Conservation (phyloP, 1,140 invertebrate species). For the Diuraphis noxia region DNA sequence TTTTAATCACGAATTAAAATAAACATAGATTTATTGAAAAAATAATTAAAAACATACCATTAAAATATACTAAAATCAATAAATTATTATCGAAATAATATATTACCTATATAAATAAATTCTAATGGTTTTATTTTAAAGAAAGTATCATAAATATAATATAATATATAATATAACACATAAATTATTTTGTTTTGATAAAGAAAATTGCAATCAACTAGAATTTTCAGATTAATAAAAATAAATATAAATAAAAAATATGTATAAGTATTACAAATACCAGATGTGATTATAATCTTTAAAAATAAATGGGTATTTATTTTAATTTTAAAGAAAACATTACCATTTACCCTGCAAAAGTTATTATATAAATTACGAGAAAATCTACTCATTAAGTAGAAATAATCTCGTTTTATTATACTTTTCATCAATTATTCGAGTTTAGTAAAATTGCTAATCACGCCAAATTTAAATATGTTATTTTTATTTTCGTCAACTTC, state of each 20-base stretch:
- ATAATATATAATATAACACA: not conserved
- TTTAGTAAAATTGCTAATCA: not conserved
- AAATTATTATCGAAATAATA: not conserved
- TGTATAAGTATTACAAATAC: not conserved
- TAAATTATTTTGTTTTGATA: not conserved
- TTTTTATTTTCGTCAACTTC: no score
- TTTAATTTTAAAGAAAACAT: not conserved
- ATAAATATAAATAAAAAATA: no score
- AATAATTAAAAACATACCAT: not conserved
- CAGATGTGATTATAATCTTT: not conserved
- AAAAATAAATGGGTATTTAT: not conserved
- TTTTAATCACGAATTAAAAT: not conserved
- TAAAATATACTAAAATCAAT: not conserved
- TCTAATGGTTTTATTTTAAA: not conserved
- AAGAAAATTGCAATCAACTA: not conserved
- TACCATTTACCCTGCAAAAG: no score
- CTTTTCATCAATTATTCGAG: not conserved
- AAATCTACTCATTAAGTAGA: no score
- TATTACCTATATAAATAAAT: not conserved
- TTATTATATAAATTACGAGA: no score
- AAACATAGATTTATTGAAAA: not conserved
- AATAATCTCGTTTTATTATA: not conserved
- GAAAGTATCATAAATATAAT: not conserved
- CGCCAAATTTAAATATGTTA: no score
- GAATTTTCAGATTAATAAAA: not conserved